A percentile compares a stretch with the other conserved stretches of the same genome.
These are phyloP conservation scores for Hydrolagus affinis DNA, from an alignment of 2,113 vertebrate genomes.

Conservation along the genomic window DNA sequence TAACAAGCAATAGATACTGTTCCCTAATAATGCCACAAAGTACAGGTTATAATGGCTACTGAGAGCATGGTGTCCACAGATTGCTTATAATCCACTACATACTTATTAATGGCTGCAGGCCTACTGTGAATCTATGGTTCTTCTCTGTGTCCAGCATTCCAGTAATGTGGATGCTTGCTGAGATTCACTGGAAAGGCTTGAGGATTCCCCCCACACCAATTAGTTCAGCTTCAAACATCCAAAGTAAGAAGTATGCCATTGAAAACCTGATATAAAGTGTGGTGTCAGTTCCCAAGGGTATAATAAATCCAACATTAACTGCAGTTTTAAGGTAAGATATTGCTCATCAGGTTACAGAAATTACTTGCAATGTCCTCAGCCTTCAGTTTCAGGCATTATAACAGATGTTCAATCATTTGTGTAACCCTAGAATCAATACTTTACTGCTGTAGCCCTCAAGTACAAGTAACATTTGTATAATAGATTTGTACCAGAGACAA, in stretches of 20 bases:
- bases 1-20: not conserved
- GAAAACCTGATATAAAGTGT: not conserved
- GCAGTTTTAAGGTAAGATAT: not conserved
- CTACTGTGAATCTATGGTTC: not conserved
- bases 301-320: conserved; percentile 1
- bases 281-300: not conserved
- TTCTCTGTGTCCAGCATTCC: not conserved
- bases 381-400: not conserved
- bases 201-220: not conserved
- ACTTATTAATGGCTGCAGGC: not conserved
- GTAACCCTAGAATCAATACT: not conserved
- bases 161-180: not conserved
- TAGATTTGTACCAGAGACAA: not conserved
- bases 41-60: not conserved
- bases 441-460: not conserved
- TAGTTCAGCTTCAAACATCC: not conserved
- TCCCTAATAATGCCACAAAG: not conserved
- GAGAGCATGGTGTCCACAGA: not conserved
- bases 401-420: not conserved
- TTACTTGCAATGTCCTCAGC: not conserved
- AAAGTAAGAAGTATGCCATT: not conserved
- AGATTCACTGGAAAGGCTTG: not conserved
- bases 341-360: not conserved
- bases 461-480: not conserved
- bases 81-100: not conserved